Percentiles rank a stretch among this genome's conserved stretches.
Evolutionary conservation across 2,888 invertebrate genomes (phyloP).

Genomic region (Brachypterus glaber): DNA sequence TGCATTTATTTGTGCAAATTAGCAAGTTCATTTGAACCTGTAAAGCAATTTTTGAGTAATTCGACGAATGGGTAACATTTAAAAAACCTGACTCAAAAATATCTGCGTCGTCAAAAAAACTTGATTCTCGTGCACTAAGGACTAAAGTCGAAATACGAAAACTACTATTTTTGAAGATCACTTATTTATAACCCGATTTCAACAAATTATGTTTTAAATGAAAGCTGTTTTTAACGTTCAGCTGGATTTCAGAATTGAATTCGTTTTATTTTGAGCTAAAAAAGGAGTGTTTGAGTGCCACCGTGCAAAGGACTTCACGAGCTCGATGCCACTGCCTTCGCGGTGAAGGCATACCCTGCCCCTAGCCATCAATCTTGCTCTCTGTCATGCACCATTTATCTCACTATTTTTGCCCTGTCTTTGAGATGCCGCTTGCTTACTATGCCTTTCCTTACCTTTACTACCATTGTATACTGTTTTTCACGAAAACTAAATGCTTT

Average conservation of each 20-base stretch:
- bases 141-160: too few relatives aligned
- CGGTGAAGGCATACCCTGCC: not conserved
- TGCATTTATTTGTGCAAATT: too few relatives aligned
- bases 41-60: too few relatives aligned
- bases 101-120: too few relatives aligned
- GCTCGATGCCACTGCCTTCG: conserved; percentile 19
- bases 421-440: conserved; percentile 10
- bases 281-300: conserved; percentile 10
- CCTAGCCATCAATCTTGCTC: conserved; percentile 37
- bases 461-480: not conserved
- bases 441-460: conserved; percentile 21
- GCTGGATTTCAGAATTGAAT: not conserved
- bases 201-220: too few relatives aligned
- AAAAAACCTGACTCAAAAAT: too few relatives aligned
- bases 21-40: too few relatives aligned
- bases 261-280: conserved; percentile 4
- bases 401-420: conserved; percentile 38
- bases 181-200: too few relatives aligned
- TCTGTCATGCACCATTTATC: conserved; percentile 41
- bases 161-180: too few relatives aligned
- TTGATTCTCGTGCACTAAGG: too few relatives aligned
- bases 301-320: conserved; percentile 21
- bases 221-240: too few relatives aligned
- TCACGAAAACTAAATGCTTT: not conserved
- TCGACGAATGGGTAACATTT: too few relatives aligned